Conservation (phyloP, 2,797 vertebrate species). For the Microctenopoma steveboyesi region DNA sequence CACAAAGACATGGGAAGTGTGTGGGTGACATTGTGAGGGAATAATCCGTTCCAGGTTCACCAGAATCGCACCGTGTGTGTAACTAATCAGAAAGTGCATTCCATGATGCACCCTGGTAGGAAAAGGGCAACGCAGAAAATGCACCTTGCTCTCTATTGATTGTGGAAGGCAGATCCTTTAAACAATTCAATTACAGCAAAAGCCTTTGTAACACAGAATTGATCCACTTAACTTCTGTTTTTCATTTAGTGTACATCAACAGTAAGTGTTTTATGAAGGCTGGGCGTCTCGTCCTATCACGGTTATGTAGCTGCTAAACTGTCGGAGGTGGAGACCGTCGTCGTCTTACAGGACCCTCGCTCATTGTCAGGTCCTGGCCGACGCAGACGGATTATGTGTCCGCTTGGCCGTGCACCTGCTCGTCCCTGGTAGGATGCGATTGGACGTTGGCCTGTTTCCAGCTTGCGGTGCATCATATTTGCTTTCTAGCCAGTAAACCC, state of each 20-base stretch:
- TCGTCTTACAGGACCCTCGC: conserved; percentile 33
- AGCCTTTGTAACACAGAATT: conserved; percentile 50
- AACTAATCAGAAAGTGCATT: conserved; percentile 59
- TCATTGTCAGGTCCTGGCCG: conserved; percentile 17
- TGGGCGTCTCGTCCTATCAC: background rate
- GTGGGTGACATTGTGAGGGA: conserved; percentile 43
- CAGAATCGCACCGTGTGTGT: conserved; percentile 30
- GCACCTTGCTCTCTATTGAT: conserved; percentile 68
- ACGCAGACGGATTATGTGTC: conserved; percentile 53
- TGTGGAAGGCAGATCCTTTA: conserved; percentile 60
- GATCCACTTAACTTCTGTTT: conserved; percentile 54
- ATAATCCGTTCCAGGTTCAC: conserved; percentile 50
- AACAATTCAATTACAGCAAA: conserved; percentile 77
- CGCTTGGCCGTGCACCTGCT: conserved; percentile 61
- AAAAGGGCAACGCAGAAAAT: conserved; percentile 62
- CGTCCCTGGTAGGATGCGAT: conserved; percentile 55
- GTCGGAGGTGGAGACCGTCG: conserved; percentile 31
- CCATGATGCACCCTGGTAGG: conserved; percentile 44
- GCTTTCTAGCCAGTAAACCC: conserved; percentile 72
- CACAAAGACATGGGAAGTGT: conserved; percentile 14
- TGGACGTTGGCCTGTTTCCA: conserved; percentile 65
- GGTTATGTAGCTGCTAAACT: conserved; percentile 31
- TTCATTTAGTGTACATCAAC: conserved; percentile 50
- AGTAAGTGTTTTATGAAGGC: conserved; percentile 43
- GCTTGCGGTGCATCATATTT: conserved; percentile 50